Base-by-base conservation (phyloP, 2,888 invertebrate species). In the Lomographa bimaculata region DNA sequence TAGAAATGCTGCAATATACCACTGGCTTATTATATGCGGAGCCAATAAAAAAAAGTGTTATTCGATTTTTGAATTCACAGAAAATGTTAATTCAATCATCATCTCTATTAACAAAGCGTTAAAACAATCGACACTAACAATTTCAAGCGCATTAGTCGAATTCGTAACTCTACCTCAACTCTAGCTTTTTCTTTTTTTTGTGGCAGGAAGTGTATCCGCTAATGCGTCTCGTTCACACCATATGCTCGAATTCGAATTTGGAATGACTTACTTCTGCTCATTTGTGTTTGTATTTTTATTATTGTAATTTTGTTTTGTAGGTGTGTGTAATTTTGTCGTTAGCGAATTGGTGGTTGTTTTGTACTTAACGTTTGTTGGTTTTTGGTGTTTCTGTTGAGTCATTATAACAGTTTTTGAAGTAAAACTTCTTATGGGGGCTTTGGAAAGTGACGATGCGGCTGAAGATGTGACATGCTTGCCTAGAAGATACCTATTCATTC, bases 221-320 rank as follows among this genome's bases (percentile, higher is more conserved):
- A 79, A 79, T 78, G 75, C 65, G 71, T 54, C 55, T 64, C 65
- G 71, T 77, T 79, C 76, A 72, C 81, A 71, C 81, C 82, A 83
- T 52, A 48, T 82, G 81, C 56, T 68, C 54, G 41, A 11, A 24
- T 35, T 24, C 27, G 71, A 71, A 69, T 69, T 70, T 60, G 64
- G 70, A 75, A 76, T 71, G 71, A 74, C 71, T 62, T 50, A 57
- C 52, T 57, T 50, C 44, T 14, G 3, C 55, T 60, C 57, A 70
- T 71, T 62, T 63, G 40, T 46, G 36, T 59, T 48, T 48, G 40
- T 41, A 44, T 60, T 59, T n/a, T 66, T 70, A 71, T 71, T 73
- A 74, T 73, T 71, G 72, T 78, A 79, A 78, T 79, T 77, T 71
- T 72, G 79, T 79, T 76, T 74, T 71, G 69, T n/a, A 64, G 48